A percentile compares a stretch with the other conserved stretches of the same genome.
phyloP scores from a whole-genome alignment of 2,797 vertebrate species.

The Chlorospingus flavigularis region DNA sequence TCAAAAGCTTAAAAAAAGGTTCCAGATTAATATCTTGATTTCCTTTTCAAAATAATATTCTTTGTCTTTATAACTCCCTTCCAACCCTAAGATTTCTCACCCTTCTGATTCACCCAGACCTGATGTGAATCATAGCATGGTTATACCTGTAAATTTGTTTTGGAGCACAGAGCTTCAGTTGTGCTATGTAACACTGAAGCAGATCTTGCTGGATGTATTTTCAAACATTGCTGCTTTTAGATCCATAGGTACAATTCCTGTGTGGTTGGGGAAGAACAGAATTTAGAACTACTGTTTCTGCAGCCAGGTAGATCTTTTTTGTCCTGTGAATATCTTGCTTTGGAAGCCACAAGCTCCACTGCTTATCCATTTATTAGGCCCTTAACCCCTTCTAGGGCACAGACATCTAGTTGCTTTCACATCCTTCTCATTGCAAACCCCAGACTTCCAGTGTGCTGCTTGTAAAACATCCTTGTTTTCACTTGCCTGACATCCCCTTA shows the following conservation, averaged over 20 bases:
- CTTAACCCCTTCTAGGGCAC: background rate
- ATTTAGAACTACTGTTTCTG: background rate
- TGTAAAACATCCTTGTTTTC: conserved; percentile 81
- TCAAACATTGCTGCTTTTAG: background rate
- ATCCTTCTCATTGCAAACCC: background rate
- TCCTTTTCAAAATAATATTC: background rate
- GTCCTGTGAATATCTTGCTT: background rate
- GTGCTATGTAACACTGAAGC: background rate
- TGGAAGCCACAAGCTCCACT: background rate
- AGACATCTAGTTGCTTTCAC: background rate
- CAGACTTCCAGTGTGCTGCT: background rate
- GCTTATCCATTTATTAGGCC: background rate
- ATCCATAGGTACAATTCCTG: background rate
- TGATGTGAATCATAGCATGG: background rate
- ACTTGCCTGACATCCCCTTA: conserved; percentile 75
- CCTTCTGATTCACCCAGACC: background rate
- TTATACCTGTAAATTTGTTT: background rate
- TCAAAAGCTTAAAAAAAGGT: background rate
- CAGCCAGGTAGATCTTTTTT: background rate
- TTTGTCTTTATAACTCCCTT: background rate
- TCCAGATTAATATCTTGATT: background rate
- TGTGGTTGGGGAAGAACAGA: background rate
- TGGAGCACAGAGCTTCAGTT: background rate
- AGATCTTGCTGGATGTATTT: background rate
- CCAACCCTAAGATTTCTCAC: background rate